Percentiles rank a stretch among this genome's conserved stretches.
Conservation (phyloP, 1,140 invertebrate species). For the Drosophila melanica region DNA sequence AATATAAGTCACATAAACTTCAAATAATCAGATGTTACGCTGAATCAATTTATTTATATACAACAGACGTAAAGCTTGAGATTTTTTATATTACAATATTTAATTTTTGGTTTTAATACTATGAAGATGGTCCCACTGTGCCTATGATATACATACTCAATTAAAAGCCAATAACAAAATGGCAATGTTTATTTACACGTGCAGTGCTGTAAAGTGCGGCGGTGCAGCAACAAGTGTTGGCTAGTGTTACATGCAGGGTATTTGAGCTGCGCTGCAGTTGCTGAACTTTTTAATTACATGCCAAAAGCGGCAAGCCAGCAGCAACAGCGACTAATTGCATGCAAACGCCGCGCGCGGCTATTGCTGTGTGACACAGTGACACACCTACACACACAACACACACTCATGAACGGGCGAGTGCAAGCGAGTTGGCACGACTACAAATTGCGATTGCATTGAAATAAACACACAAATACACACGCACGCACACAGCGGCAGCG, state of each 20-base stretch:
- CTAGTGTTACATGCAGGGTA: conserved; percentile 31
- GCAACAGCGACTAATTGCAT: conserved; percentile 58
- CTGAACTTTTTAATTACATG: conserved; percentile 53
- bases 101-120: too few relatives aligned
- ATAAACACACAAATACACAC: conserved; percentile 53
- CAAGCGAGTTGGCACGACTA: conserved; percentile 48
- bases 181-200: background rate
- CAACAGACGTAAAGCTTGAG: too few relatives aligned
- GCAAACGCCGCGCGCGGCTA: conserved; percentile 50
- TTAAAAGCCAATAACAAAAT: too few relatives aligned
- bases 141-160: too few relatives aligned
- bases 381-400: conserved; percentile 52
- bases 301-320: conserved; percentile 36
- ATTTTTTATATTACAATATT: too few relatives aligned
- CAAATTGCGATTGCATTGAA: conserved; percentile 57
- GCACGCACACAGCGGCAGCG: conserved; percentile 15
- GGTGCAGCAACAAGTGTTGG: conserved; percentile 24
- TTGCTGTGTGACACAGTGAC: conserved; percentile 72
- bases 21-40: too few relatives aligned
- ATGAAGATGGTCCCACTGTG: too few relatives aligned
- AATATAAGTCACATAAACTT: too few relatives aligned
- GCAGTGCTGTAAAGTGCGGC: conserved; percentile 31
- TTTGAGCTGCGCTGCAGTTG: conserved; percentile 55
- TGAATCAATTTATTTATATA: too few relatives aligned
- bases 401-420: conserved; percentile 17